Conservation (phyloP, 2,888 invertebrate genomes). For the Andrena marginata region DNA sequence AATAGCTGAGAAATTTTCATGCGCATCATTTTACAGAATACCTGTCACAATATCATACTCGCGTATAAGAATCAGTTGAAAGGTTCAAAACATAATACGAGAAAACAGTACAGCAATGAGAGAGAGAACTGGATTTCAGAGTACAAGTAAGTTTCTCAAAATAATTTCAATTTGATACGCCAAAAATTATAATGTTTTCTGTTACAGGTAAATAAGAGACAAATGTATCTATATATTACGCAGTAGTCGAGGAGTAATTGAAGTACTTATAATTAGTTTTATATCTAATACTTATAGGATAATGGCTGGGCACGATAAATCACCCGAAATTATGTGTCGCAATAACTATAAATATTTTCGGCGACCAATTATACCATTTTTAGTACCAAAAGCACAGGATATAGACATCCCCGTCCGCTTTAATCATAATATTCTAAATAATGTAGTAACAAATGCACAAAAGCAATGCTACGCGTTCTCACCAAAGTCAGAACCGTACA, state of each 20-base stretch:
- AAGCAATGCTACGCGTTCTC: slow-evolving; percentile 55
- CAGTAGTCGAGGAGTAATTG: not conserved
- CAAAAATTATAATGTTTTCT: not conserved
- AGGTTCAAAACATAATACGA: not conserved
- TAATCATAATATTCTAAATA: slow-evolving; percentile 40
- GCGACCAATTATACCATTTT: slow-evolving; percentile 62
- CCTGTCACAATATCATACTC: slow-evolving; percentile 5
- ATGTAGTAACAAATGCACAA: slow-evolving; percentile 52
- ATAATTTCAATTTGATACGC: not conserved
- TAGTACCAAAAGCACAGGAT: slow-evolving; percentile 47
- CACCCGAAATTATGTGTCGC: slow-evolving; percentile 4
- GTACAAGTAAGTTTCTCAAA: slow-evolving; percentile 46
- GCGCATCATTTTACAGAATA: slow-evolving; percentile 26
- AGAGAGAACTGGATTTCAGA: slow-evolving; percentile 40
- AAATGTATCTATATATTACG: not conserved
- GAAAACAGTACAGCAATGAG: not conserved
- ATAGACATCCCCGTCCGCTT: slow-evolving; percentile 49
- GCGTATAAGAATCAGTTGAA: not conserved
- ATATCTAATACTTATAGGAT: slow-evolving; percentile 32
- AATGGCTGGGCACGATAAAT: slow-evolving; percentile 48
- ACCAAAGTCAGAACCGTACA: slow-evolving; percentile 62
- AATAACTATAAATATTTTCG: slow-evolving; percentile 55
- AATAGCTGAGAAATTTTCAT: not conserved
- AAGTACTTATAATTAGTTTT: slow-evolving; percentile 13
- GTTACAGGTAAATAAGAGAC: slow-evolving; percentile 8